Evolutionary conservation across 2,797 vertebrate genomes (phyloP).

Genomic region (Urocyon cinereoargenteus): DNA sequence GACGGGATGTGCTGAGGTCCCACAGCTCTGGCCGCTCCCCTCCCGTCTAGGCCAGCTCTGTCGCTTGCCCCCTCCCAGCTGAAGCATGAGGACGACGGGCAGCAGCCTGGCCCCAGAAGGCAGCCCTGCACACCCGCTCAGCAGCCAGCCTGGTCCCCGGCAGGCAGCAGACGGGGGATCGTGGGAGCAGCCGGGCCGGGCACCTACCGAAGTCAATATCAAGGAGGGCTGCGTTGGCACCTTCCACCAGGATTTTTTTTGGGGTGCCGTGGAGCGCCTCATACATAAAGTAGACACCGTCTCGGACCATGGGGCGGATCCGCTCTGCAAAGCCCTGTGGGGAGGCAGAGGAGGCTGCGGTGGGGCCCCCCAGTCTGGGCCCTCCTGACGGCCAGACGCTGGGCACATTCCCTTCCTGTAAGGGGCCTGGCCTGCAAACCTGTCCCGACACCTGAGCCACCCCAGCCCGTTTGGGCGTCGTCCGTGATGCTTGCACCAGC

Average conservation of each 20-base stretch:
- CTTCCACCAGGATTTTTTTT: conserved; percentile 98
- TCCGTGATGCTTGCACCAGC: fast-evolving
- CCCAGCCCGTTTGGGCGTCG: fast-evolving
- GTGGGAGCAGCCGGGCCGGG: fast-evolving
- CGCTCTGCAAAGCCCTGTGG: conserved; percentile 95
- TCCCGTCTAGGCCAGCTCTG: not conserved
- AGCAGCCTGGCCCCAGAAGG: not conserved
- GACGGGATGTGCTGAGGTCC: not conserved
- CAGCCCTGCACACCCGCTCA: fast-evolving
- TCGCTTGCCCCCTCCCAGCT: fast-evolving
- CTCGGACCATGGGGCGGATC: conserved; percentile 97
- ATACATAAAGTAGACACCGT: conserved; percentile 98
- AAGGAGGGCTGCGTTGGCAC: conserved; percentile 98
- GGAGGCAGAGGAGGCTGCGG: not conserved
- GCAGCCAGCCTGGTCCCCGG: not conserved
- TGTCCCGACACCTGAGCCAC: fast-evolving
- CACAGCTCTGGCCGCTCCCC: not conserved
- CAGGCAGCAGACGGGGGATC: fast-evolving
- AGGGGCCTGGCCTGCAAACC: not conserved
- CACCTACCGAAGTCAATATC: conserved; percentile 97
- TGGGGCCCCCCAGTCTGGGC: not conserved
- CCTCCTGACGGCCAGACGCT: not conserved
- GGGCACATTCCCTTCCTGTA: not conserved
- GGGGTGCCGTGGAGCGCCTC: conserved; percentile 96
- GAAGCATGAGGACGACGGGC: fast-evolving